phyloP scores from a whole-genome alignment of 2,888 invertebrate species.

The Drosophila neonasuta region DNA sequence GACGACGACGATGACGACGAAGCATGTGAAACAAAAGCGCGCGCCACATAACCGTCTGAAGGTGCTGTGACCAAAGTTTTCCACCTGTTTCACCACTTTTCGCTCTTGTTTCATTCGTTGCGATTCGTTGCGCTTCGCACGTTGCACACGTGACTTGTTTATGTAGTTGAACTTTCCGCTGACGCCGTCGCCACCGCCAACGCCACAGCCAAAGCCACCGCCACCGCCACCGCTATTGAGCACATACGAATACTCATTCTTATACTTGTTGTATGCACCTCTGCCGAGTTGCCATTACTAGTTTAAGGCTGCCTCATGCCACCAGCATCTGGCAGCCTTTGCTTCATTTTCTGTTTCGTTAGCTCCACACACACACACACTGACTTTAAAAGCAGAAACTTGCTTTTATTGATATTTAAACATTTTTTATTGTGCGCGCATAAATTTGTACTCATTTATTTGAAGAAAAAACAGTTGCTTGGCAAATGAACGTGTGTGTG shows the following conservation, averaged over 20 bases:
- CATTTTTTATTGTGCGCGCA: conserved; percentile 63
- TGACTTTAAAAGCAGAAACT: conserved; percentile 15
- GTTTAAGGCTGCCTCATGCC: not conserved
- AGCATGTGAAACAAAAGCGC: conserved; percentile 63
- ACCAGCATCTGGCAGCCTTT: conserved; percentile 22
- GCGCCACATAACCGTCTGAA: conserved; percentile 56
- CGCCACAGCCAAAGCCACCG: not conserved
- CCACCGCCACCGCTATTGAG: not conserved
- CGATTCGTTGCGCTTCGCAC: conserved; percentile 72
- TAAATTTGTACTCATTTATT: conserved; percentile 66
- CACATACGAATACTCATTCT: conserved; percentile 2
- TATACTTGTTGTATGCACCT: conserved; percentile 28
- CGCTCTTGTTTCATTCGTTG: conserved; percentile 26
- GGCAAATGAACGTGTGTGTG: conserved; percentile 10
- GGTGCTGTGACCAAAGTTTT: conserved; percentile 43
- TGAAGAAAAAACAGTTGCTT: conserved; percentile 14
- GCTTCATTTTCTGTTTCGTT: conserved; percentile 78
- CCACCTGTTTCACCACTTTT: conserved; percentile 29
- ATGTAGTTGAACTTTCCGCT: conserved; percentile 72
- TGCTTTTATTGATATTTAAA: conserved; percentile 74
- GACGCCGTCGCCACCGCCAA: not conserved
- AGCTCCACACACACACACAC: conserved; percentile 45
- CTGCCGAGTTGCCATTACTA: conserved; percentile 3
- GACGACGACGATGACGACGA: conserved; percentile 13
- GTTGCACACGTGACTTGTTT: conserved; percentile 79